Evolutionary conservation across 2,888 invertebrate species (phyloP), one percentile per base, ranked within the genome.

Genomic region (Dicycla oo): DNA sequence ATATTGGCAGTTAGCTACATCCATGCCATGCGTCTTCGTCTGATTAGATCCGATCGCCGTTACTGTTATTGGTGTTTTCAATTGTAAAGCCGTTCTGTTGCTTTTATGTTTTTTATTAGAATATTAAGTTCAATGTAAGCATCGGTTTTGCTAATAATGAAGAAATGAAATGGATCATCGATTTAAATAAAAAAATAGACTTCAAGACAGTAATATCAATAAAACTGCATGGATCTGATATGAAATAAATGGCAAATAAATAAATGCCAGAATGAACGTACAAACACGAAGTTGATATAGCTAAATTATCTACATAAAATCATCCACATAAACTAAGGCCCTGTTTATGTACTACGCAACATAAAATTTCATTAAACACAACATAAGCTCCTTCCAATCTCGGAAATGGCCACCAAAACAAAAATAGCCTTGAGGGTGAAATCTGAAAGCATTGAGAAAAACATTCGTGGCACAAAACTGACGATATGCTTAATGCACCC

Each of bases 401-500:
- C 89, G 91, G 91, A 93, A 93, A 92, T 91, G 92, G 93, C 92
- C 92, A 88, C 88, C 91, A 91, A 92, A 93, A 93, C 91, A 93
- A 91, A 93, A 94, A 93, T 93, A 93, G 93, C 94, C 94, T 91
- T 91, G 89, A 89, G 95, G 95, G 94, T 92, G 90, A 92, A 94
- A 92, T 94, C 95, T 94, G 92, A 93, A 94, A 94, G 94, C 92
- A 92, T 91, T 92, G 94, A 94, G 95, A 95, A 95, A 94, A 95
- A 94, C 95, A 93, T 91, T 93, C 91, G 93, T 87, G 81, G 90
- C 89, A 89, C 91, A 91, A 91, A 91, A 93, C 93, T 92, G 90
- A 89, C 95, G 95, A 95, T 96, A 96, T 96, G 95, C 95, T 95
- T 96, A 96, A 96, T 96, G 96, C 96, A 95, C 96, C 95, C 96